Conservation (phyloP, 2,888 invertebrate species). For the Habroteleia sp. region DNA sequence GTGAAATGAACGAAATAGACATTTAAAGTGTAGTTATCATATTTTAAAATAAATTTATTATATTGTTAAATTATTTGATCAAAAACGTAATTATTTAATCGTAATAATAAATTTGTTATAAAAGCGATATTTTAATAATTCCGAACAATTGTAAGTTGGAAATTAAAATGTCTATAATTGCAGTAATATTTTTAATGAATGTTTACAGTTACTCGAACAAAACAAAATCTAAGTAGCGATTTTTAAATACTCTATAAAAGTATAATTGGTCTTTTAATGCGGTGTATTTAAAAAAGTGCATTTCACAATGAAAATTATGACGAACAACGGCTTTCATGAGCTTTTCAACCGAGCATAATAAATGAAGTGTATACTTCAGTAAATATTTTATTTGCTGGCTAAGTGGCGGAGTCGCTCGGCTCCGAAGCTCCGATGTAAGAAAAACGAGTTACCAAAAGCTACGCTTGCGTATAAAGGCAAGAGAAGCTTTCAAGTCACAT, state of each 20-base stretch:
- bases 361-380: slow-evolving; percentile 24
- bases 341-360: slow-evolving; percentile 13
- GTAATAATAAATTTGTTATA: no score
- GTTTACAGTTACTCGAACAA: no score
- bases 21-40: no score
- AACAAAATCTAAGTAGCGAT: no score
- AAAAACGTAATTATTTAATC: no score
- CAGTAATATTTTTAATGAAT: no score
- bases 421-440: slow-evolving; percentile 16
- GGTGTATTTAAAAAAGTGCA: background rate
- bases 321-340: slow-evolving; percentile 2
- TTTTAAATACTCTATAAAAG: background rate
- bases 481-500: slow-evolving; percentile 51
- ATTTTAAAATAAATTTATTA: no score
- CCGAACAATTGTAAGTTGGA: no score
- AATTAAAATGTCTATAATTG: no score
- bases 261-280: background rate
- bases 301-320: slow-evolving; percentile 5
- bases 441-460: slow-evolving; percentile 37
- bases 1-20: background rate
- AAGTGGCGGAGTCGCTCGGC: slow-evolving; percentile 31
- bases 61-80: no score
- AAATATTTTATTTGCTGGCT: slow-evolving; percentile 43
- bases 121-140: no score
- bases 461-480: slow-evolving; percentile 39